Percentiles rank a stretch among this genome's conserved stretches.
These are phyloP conservation scores for Natator depressus DNA, from an alignment of 2,113 vertebrate genomes.

Conservation along the genomic window DNA sequence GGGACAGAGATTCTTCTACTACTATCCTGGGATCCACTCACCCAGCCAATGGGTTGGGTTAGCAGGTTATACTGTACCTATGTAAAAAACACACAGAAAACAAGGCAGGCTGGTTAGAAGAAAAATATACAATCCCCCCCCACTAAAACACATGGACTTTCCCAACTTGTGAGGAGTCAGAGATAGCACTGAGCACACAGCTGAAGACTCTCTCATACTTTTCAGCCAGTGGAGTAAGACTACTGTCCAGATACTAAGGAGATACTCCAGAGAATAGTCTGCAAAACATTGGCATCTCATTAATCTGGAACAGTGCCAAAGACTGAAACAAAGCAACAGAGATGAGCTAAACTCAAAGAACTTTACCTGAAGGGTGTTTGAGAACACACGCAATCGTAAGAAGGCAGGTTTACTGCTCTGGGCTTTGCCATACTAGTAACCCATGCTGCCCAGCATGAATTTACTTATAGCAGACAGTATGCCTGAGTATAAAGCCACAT, in stretches of 20 bases:
- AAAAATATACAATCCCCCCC: not conserved
- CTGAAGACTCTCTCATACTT: not conserved
- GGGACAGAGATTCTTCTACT: conserved; percentile 81
- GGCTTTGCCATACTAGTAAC: not conserved
- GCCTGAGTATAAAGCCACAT: not conserved
- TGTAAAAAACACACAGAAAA: not conserved
- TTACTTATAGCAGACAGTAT: fast-evolving
- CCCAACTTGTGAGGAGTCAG: not conserved
- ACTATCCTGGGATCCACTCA: conserved; percentile 84
- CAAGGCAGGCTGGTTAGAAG: not conserved
- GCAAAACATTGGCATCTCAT: not conserved
- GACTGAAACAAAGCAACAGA: not conserved
- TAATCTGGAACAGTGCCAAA: not conserved
- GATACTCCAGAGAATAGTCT: not conserved
- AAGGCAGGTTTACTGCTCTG: not conserved
- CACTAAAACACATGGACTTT: conserved; percentile 12
- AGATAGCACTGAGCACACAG: not conserved
- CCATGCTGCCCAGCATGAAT: not conserved
- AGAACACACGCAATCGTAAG: not conserved
- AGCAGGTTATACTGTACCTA: conserved; percentile 97
- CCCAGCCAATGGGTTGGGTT: conserved; percentile 89
- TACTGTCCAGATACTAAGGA: not conserved
- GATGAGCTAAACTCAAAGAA: not conserved
- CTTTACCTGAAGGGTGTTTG: fast-evolving
- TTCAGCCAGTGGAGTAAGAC: not conserved